phyloP scores from a whole-genome alignment of 2,888 invertebrate genomes.

The Chrysolina americana region DNA sequence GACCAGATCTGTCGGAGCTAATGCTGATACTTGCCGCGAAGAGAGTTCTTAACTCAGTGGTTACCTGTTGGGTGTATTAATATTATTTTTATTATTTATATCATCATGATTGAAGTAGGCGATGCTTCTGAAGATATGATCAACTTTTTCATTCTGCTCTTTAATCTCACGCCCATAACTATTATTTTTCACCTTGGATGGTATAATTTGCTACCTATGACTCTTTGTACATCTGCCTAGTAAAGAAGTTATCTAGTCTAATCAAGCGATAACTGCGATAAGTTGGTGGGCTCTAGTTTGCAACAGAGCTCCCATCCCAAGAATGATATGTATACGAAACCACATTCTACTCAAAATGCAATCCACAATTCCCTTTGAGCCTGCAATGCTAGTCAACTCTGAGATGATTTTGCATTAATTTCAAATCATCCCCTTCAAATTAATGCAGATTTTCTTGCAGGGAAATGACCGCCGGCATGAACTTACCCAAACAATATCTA shows the following conservation, averaged over 20 bases:
- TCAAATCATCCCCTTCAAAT: conserved; percentile 33
- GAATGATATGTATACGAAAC: conserved; percentile 15
- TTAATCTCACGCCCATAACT: no score
- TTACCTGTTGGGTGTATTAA: no score
- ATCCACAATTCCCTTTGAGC: conserved; percentile 56
- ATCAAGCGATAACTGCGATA: background rate
- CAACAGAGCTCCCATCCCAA: conserved; percentile 1
- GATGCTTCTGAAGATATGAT: no score
- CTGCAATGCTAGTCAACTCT: conserved; percentile 51
- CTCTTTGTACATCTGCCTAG: no score
- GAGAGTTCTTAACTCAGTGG: no score
- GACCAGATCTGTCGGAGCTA: no score
- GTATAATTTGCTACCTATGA: no score
- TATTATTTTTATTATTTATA: no score
- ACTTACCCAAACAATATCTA: conserved; percentile 31
- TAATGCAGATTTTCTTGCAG: conserved; percentile 43
- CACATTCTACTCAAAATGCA: conserved; percentile 52
- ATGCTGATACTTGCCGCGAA: no score
- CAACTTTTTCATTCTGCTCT: no score
- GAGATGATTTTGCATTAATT: conserved; percentile 56
- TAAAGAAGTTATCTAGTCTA: background rate
- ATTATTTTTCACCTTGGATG: no score
- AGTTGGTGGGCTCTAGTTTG: background rate
- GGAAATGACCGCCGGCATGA: conserved; percentile 27
- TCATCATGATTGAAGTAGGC: no score